A percentile compares a stretch with the other conserved stretches of the same genome.
These are phyloP conservation scores for Pseudomyrmex gracilis DNA, from an alignment of 1,140 invertebrate species.

Conservation along the genomic window DNA sequence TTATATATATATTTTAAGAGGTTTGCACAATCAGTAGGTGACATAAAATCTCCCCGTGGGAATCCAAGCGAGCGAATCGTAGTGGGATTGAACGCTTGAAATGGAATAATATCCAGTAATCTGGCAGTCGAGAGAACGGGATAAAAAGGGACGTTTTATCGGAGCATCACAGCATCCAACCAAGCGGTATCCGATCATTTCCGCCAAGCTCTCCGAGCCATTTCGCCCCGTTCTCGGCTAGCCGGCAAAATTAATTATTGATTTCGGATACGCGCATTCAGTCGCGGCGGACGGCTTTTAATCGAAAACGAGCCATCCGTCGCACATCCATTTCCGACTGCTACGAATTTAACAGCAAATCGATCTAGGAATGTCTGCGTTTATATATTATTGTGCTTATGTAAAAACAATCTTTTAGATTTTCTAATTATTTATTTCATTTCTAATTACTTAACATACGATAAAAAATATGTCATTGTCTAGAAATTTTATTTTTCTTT, in stretches of 20 bases:
- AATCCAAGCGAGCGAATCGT: slow-evolving; percentile 82
- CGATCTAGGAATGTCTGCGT: slow-evolving; percentile 29
- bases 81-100: slow-evolving; percentile 83
- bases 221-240: slow-evolving; percentile 62
- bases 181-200: slow-evolving; percentile 69
- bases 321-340: slow-evolving; percentile 64
- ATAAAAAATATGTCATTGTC: background rate
- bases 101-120: slow-evolving; percentile 85
- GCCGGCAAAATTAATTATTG: slow-evolving; percentile 83
- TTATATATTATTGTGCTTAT: slow-evolving; percentile 24
- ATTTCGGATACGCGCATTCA: slow-evolving; percentile 83
- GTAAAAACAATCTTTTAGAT: background rate
- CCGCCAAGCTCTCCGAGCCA: slow-evolving; percentile 60
- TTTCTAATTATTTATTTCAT: slow-evolving; percentile 13
- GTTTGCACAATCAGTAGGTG: slow-evolving; percentile 74
- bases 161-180: slow-evolving; percentile 77
- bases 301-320: slow-evolving; percentile 79
- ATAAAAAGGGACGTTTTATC: slow-evolving; percentile 83
- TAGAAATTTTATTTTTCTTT: background rate
- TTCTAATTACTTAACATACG: background rate
- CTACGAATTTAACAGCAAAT: slow-evolving; percentile 64
- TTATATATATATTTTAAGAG: slow-evolving; percentile 33
- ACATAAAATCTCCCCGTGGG: slow-evolving; percentile 74
- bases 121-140: slow-evolving; percentile 78
- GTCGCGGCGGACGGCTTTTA: slow-evolving; percentile 73